Evolutionary conservation across 2,113 vertebrate genomes (phyloP), one percentile per base, ranked within the genome.

Genomic region (Prinia subflava): DNA sequence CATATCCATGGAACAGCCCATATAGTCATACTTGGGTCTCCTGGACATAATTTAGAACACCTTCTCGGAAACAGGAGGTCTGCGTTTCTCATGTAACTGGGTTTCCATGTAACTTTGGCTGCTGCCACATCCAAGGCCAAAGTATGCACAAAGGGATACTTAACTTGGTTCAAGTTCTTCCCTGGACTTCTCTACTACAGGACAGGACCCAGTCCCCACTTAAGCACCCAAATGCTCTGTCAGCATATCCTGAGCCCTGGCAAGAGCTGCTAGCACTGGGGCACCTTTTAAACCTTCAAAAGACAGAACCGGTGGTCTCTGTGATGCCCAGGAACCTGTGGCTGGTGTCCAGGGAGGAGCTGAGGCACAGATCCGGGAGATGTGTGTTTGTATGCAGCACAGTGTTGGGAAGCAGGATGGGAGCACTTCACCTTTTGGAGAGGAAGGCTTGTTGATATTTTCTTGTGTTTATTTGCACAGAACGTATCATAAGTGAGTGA

Each of bases 391-490:
- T 16, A 73, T 39, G 82, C 62, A 71, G 78, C 39, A 33, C 3
- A 0, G 50, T 0, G 0, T 52, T 0, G 1, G 56, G 27, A 92
- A 63, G 31, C 0, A 0, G 76, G 75, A 79, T 64, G 24, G 75
- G 57, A 95, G 53, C 63, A 83, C 83, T 87, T 80, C 79, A 50
- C 27, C 39, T 75, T 89, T 39, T 71, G 69, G 77, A 96, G 87
- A 91, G 56, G 65, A 84, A 60, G n/a, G 47, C 63, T 91, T 94
- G 89, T 94, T 94, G 87, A 74, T 75, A 20, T 78, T 89, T 92
- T 71, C 83, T 60, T 35, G 53, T 71, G 69, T 89, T 87, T 92
- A 86, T 91, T 92, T 87, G 83, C 0, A 0, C n/a, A 59, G 80
- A 74, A 37, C 5, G 8, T 47, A 71, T 76, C 65, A 27, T 59